Conservation (phyloP, 1,140 invertebrate species). For the Drosophila grimshawi region DNA sequence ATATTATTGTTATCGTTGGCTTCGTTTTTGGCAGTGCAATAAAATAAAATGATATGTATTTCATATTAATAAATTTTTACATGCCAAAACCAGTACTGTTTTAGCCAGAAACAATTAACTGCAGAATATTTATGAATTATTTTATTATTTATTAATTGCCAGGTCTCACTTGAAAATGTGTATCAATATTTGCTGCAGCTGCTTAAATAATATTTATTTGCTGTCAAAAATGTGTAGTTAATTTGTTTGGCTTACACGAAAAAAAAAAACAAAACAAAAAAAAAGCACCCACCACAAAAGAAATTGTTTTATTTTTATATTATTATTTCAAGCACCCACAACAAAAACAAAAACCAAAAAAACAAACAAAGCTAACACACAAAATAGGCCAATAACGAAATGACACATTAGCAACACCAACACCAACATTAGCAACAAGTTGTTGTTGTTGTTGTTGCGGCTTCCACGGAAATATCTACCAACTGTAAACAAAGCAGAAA, state of each 20-base stretch:
- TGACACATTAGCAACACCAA: constrained; percentile 29
- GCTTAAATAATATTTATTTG: too few relatives aligned
- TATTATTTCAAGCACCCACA: constrained; percentile 57
- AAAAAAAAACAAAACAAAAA: neutral
- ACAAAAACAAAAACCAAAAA: constrained; percentile 10
- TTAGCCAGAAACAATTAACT: too few relatives aligned
- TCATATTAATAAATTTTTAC: constrained; percentile 13
- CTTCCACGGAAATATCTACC: constrained; percentile 63
- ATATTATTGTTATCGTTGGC: constrained; percentile 17
- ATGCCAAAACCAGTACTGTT: too few relatives aligned
- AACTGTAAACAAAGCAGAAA: constrained; percentile 29
- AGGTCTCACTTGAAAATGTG: too few relatives aligned
- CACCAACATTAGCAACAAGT: neutral
- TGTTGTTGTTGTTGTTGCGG: constrained; percentile 6
- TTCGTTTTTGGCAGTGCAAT: constrained; percentile 54
- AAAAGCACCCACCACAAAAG: neutral
- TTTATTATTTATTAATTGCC: too few relatives aligned
- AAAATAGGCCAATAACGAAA: constrained; percentile 75
- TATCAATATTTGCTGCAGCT: too few relatives aligned
- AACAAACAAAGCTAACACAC: constrained; percentile 23
- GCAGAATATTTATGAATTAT: too few relatives aligned
- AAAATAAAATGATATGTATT: constrained; percentile 63
- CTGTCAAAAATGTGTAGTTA: too few relatives aligned
- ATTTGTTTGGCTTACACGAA: neutral
- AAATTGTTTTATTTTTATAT: constrained; percentile 28